Base-by-base conservation (phyloP, 2,797 vertebrate species). In the Acanthurus leucopareius region DNA sequence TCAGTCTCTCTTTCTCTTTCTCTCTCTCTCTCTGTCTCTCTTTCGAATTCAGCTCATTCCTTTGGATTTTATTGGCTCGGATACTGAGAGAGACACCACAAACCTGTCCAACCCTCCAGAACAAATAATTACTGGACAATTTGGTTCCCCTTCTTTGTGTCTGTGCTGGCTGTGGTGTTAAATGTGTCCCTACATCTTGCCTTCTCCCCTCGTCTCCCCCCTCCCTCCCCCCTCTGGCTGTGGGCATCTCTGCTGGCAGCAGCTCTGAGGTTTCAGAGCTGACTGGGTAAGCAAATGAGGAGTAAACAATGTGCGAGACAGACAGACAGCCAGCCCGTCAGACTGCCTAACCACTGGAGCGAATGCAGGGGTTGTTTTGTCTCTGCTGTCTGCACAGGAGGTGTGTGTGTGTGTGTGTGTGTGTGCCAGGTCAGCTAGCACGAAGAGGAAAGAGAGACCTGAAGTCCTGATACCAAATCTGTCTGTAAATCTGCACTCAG, bases 251-350 rank as follows among this genome's bases (percentile, higher is more conserved):
- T 49, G 68, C 69, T 86, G 86, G 88, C 85, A 86, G 77, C 69
- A 20, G 77, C 76, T 77, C 77, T 72, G 79, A 79, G 75, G 81
- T 66, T 83, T 91, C 72, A 70, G 80, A 75, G 80, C 75, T 79
- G 74, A 76, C 77, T 87, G 82, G 69, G 70, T 75, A 63, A 84
- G 79, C 78, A 89, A 77, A 89, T 71, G 80, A 86, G 75, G 77
- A 87, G 90, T 87, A 90, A 91, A 93, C 89, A 91, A 83, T 79
- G 86, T 76, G 77, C 62, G 69, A 87, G 88, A 78, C 83, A 79
- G 68, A 61, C 83, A 79, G 83, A 66, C 73, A 80, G 75, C 25
- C 80, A 90, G 73, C 1, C 84, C 79, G 70, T 25, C 78, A 89
- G 82, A 80, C 77, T 59, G 81, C 28, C 73, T 69, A 83, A 91